Conservation (phyloP, 2,797 vertebrate genomes). For the Cyclura pinguis region DNA sequence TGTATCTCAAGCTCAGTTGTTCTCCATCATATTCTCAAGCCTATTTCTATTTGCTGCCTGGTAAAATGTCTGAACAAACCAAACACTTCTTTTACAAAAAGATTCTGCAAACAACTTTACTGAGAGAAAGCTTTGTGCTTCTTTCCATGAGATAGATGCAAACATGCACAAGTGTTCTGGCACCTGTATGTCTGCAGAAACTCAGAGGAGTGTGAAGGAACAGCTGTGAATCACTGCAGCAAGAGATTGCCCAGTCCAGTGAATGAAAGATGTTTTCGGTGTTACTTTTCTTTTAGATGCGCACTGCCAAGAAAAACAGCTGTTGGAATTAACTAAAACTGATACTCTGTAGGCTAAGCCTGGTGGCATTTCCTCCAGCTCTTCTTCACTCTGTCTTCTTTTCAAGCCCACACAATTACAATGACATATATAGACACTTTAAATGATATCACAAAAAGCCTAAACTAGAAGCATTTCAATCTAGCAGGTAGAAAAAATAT, state of each 20-base stretch:
- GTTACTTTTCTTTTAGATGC: neutral
- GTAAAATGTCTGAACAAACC: neutral
- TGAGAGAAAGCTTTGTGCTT: conserved; percentile 44
- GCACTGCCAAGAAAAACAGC: conserved; percentile 45
- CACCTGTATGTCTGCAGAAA: conserved; percentile 25
- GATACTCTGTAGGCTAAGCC: conserved; percentile 11
- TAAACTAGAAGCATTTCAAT: conserved; percentile 29
- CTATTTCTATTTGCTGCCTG: conserved; percentile 17
- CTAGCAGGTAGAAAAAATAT: neutral
- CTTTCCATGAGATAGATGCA: conserved; percentile 36
- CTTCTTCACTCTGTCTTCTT: conserved; percentile 11
- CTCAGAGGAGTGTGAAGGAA: conserved; percentile 20
- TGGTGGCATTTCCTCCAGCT: neutral
- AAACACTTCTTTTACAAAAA: conserved; percentile 3
- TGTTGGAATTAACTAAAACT: conserved; percentile 36
- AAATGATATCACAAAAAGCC: conserved; percentile 7
- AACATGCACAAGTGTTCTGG: neutral
- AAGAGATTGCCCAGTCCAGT: neutral
- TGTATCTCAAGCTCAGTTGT: neutral
- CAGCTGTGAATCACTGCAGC: conserved; percentile 30
- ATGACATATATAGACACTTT: neutral
- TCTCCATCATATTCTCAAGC: conserved; percentile 1
- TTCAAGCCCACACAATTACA: conserved; percentile 2
- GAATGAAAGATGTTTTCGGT: conserved; percentile 4
- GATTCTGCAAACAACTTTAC: conserved; percentile 23